Evolutionary conservation across 2,797 vertebrate species (phyloP).

Genomic region (Eulemur mongoz): DNA sequence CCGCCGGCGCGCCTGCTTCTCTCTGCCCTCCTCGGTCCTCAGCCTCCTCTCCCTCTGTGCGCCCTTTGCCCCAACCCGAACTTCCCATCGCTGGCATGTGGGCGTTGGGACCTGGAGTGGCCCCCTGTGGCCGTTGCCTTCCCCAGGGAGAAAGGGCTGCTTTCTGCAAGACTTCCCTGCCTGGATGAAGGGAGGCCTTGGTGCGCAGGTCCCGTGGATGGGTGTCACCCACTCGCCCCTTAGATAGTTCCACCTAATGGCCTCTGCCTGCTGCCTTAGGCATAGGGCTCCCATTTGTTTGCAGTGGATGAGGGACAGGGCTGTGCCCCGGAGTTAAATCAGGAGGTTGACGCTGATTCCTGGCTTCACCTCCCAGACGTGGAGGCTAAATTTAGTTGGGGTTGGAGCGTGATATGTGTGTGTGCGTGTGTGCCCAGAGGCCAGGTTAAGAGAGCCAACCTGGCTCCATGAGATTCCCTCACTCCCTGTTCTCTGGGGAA

Average conservation of each 20-base stretch:
- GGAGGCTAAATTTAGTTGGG: constrained; percentile 72
- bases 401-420: not conserved
- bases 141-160: not conserved
- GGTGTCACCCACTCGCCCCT: not conserved
- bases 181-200: not conserved
- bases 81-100: constrained; percentile 2
- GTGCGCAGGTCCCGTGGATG: not conserved
- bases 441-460: not conserved
- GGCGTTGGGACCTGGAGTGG: not conserved
- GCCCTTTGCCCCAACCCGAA: not conserved
- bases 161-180: not conserved
- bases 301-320: not conserved
- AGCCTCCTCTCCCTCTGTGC: not conserved
- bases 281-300: not conserved
- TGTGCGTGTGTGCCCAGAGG: not conserved
- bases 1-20: not conserved
- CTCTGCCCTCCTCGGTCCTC: not conserved
- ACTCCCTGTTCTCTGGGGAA: not conserved
- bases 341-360: constrained; percentile 61
- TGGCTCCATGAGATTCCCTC: not conserved
- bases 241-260: not conserved
- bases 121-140: not conserved
- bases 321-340: constrained; percentile 63
- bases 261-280: not conserved
- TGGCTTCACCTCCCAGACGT: constrained; percentile 40